Evolutionary conservation across 2,888 invertebrate genomes (phyloP), one percentile per base, ranked within the genome.

Genomic region (Aricia artaxerxes): DNA sequence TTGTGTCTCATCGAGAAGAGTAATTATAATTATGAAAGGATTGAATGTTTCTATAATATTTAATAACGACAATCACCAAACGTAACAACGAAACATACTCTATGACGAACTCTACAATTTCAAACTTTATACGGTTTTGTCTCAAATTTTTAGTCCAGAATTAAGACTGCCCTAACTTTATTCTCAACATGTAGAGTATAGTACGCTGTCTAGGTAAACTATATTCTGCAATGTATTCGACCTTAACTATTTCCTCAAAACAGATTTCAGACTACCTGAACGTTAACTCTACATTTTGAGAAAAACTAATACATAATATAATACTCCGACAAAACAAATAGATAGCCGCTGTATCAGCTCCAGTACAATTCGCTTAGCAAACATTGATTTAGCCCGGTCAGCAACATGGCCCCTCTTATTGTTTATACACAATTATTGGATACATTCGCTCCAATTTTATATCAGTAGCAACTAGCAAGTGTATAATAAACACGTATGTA

Each of bases 301-400:
- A 53, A 53, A 53, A 13, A 44, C 44, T 44, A 9, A 44, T 44
- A 49, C 49, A 11, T 49, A 49, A 2, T 49, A 49, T 49, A 7
- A 57, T 1, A 0, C 1, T 57, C 16, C 57, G 4, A 57, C 0
- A 16, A 57, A 4, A 57, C 57, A 57, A 38, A 73, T 13, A 16
- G 40, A 38, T 16, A 40, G 24, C 69, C 35, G 24, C 44, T 44
- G 44, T 73, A 73, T 73, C 44, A 24, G 44, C 31, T 40, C n/a
- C 4, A 44, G 73, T 73, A 44, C 73, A 73, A 73, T 24, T 73
- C 73, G 73, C 73, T 73, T 35, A 44, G 73, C 73, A 73, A 73
- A 73, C 73, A 73, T 73, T 73, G 9, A 73, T 44, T 73, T 73
- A 73, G 40, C 40, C 73, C 73, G 73, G 69, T 69, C 69, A 35